These are phyloP conservation scores for Chionodraco myersi DNA, from an alignment of 2,113 vertebrate genomes.

Conservation along the genomic window DNA sequence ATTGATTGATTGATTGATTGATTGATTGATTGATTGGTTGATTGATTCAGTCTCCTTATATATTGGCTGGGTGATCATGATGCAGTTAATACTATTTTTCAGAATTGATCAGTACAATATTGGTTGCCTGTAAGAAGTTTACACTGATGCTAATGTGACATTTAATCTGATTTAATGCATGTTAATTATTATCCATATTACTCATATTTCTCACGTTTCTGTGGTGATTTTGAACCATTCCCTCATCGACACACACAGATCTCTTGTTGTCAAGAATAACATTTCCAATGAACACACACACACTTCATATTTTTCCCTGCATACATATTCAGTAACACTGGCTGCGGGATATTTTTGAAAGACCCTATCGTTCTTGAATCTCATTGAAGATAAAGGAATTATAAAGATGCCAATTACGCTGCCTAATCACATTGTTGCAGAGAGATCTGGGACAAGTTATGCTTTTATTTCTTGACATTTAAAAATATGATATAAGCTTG, in stretches of 20 bases:
- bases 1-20: constrained; percentile 1
- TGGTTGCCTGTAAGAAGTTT: constrained; percentile 21
- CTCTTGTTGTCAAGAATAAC: constrained; percentile 29
- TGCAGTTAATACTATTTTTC: constrained; percentile 23
- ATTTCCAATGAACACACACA: constrained; percentile 32
- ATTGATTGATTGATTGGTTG: constrained; percentile 44
- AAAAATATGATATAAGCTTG: constrained; percentile 4
- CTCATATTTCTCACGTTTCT: constrained; percentile 17
- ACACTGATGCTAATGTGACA: constrained; percentile 61
- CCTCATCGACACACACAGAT: constrained; percentile 28
- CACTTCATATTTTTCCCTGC: background rate
- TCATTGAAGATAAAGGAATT: background rate
- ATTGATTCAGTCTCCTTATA: constrained; percentile 29
- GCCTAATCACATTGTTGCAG: constrained; percentile 6
- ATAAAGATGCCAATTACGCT: background rate
- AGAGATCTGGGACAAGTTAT: constrained; percentile 32
- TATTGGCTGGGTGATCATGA: constrained; percentile 26
- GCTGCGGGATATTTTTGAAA: constrained; percentile 31
- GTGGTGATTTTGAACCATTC: constrained; percentile 25
- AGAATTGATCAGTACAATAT: constrained; percentile 36
- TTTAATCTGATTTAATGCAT: constrained; percentile 62
- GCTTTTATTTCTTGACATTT: background rate
- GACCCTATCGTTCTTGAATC: constrained; percentile 2
- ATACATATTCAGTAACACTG: constrained; percentile 17
- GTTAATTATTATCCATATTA: constrained; percentile 47